Percentiles rank a stretch among this genome's conserved stretches.
Conservation (phyloP, 2,113 vertebrate species). For the Fregata magnificens region DNA sequence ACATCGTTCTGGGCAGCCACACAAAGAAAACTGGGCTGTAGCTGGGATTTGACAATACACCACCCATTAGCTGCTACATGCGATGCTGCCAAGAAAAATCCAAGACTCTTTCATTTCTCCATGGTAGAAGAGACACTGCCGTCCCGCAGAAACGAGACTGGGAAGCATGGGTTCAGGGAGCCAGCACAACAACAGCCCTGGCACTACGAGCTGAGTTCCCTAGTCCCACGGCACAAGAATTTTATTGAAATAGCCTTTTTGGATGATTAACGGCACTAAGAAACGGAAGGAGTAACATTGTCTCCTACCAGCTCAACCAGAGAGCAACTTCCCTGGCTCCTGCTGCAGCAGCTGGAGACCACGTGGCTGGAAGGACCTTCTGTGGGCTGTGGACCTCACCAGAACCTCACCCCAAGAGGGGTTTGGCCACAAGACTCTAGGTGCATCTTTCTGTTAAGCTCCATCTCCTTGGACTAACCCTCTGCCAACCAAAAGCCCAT, state of each 20-base stretch:
- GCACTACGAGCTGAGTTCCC: not conserved
- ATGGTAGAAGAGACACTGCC: not conserved
- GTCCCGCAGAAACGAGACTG: not conserved
- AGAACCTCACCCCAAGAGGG: not conserved
- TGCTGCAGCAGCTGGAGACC: not conserved
- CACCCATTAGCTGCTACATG: not conserved
- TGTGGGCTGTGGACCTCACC: not conserved
- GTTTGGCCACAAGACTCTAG: not conserved
- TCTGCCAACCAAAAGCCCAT: not conserved
- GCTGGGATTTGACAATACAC: not conserved
- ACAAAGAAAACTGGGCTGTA: not conserved
- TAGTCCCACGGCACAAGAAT: not conserved
- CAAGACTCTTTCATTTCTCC: not conserved
- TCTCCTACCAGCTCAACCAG: not conserved
- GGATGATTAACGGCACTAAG: not conserved
- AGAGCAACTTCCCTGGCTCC: not conserved
- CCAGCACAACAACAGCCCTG: not conserved
- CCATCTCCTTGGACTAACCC: not conserved
- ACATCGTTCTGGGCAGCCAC: not conserved
- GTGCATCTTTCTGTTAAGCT: not conserved
- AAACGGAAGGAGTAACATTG: not conserved
- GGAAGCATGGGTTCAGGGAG: not conserved
- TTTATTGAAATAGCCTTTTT: not conserved
- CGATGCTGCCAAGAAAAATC: not conserved
- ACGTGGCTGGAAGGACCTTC: not conserved